Base-by-base conservation (phyloP, 1,140 invertebrate species). In the Hycleus phaleratus region DNA sequence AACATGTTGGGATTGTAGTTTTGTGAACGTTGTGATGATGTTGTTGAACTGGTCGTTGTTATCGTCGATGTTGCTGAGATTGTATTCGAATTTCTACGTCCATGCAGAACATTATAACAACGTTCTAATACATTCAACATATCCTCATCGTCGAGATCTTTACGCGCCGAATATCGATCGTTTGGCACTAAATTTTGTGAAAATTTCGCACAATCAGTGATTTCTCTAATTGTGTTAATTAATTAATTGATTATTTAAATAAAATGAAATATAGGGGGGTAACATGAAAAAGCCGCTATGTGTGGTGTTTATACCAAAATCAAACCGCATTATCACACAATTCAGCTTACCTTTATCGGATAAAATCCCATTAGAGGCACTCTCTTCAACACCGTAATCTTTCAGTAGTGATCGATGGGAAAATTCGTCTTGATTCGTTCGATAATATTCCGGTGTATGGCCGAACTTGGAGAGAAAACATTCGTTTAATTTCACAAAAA, bases 381-480 rank as follows among this genome's bases (percentile, higher is more conserved):
- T 76, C 64, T 85, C 83, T 68, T 78, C 79, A 43, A 85, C 85
- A 9, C 85, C 85, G 61, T 86, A 90, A 65, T 85, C 82, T 42
- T 77, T 77, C 10, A 89, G 70, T 7, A 91, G 71, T 59, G 82
- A 79, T 62, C 80, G 79, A 68, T 88, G 85, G 18, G 83, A 84
- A 42, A 92, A 76, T 46, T 87, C 79, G 38, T 78, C 77, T 50
- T 83, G 83, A 67, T 85, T 82, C 60, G 82, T 78, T 61, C 84
- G 78, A 71, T 90, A 92, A 66, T 85, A 85, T 61, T 90, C 87
- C 43, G 89, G 82, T 52, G 83, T 86, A 43, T 84, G 77, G 44
- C 85, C 86, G 64, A 83, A 81, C 90, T 91, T 32, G 45, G 11
- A 24, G 49, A 26, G 4, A n/a, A 43, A 43, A 42, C 38, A 52